Evolutionary conservation across 2,797 vertebrate species (phyloP).

Genomic region (Pseudomugil tenellus): DNA sequence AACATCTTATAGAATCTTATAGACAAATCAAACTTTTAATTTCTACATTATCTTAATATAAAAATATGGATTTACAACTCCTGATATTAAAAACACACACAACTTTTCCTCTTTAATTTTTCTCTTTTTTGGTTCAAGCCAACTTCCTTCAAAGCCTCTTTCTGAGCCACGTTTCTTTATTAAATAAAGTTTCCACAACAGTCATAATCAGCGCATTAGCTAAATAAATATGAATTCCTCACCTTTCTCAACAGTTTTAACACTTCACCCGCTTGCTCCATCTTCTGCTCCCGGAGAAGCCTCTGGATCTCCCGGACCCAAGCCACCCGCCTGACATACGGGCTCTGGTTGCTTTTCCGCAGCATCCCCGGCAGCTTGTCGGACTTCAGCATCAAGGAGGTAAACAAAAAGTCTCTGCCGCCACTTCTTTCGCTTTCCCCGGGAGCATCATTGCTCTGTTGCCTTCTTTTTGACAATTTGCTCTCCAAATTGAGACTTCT

Average conservation of each 20-base stretch:
- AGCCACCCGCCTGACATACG: slow-evolving; percentile 86
- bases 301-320: slow-evolving; percentile 91
- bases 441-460: slow-evolving; percentile 59
- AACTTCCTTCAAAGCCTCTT: neutral
- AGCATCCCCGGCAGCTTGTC: slow-evolving; percentile 88
- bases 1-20: neutral
- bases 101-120: too few species aligned
- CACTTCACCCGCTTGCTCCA: slow-evolving; percentile 84
- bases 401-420: slow-evolving; percentile 80
- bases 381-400: slow-evolving; percentile 85
- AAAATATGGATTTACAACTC: neutral
- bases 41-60: neutral
- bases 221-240: slow-evolving; percentile 4
- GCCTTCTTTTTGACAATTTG: slow-evolving; percentile 72
- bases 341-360: slow-evolving; percentile 84
- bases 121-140: neutral
- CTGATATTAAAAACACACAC: neutral
- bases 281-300: slow-evolving; percentile 83
- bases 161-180: neutral
- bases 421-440: slow-evolving; percentile 63
- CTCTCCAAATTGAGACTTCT: slow-evolving; percentile 85
- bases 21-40: neutral
- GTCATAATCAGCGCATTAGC: neutral
- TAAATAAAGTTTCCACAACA: neutral
- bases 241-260: slow-evolving; percentile 88